phyloP scores from a whole-genome alignment of 2,888 invertebrate genomes.

The Dusona sp. region DNA sequence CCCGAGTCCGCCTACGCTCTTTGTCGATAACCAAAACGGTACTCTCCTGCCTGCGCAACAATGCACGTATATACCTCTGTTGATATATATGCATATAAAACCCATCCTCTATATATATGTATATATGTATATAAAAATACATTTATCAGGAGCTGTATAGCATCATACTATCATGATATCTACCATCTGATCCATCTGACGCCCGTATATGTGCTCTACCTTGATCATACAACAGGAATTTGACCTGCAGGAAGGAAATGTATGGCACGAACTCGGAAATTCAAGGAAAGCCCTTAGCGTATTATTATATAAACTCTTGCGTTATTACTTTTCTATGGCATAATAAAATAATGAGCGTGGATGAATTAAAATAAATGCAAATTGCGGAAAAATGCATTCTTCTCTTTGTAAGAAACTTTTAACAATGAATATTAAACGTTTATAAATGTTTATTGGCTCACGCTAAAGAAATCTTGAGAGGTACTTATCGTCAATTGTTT shows the following conservation, averaged over 20 bases:
- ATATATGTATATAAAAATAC: no score
- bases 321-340: not conserved
- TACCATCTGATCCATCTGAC: slow-evolving; percentile 16
- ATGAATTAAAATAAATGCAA: no score
- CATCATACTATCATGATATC: slow-evolving; percentile 41
- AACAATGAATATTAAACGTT: no score
- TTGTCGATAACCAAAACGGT: slow-evolving; percentile 45
- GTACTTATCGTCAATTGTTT: no score
- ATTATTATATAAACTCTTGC: not conserved
- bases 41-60: not conserved
- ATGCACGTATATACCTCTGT: not conserved
- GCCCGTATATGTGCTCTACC: not conserved
- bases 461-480: no score
- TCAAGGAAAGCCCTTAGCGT: not conserved
- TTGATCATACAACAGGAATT: slow-evolving; percentile 23
- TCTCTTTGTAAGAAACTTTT: no score
- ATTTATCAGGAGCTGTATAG: slow-evolving; percentile 1
- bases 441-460: no score
- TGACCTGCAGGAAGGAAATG: slow-evolving; percentile 51
- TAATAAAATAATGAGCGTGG: not conserved
- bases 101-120: no score
- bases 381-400: no score
- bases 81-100: not conserved
- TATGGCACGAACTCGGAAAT: slow-evolving; percentile 16
- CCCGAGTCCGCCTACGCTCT: slow-evolving; percentile 45